Conservation (phyloP, 1,140 invertebrate species). For the Tetragnatha versicolor region DNA sequence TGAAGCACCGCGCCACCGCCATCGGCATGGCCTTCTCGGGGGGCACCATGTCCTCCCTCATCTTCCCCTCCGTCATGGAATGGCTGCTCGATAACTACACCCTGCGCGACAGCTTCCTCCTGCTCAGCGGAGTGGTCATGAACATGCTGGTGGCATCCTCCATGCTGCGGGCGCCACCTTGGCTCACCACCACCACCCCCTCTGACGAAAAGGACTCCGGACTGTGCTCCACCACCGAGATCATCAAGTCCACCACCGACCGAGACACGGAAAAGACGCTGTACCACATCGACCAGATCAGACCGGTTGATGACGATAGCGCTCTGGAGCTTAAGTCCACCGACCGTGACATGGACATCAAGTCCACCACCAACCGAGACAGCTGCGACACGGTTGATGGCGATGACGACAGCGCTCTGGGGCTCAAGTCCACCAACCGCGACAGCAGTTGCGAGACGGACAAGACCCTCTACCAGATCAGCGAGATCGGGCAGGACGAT, state of each 20-base stretch:
- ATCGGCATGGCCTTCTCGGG: slow-evolving; percentile 91
- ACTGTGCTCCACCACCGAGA: neutral
- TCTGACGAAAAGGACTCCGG: slow-evolving; percentile 28
- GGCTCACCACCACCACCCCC: slow-evolving; percentile 7
- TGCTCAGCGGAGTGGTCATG: slow-evolving; percentile 81
- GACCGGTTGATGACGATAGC: neutral
- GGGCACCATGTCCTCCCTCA: slow-evolving; percentile 82
- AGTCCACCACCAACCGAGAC: neutral
- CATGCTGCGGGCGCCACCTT: slow-evolving; percentile 71
- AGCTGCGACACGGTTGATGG: neutral
- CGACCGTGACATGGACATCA: neutral
- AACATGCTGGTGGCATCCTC: slow-evolving; percentile 82
- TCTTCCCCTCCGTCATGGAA: slow-evolving; percentile 78
- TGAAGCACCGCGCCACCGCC: slow-evolving; percentile 78
- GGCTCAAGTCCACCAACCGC: neutral
- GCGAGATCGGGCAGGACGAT: neutral
- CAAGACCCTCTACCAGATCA: neutral
- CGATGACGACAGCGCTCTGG: neutral
- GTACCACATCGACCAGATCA: too few species aligned
- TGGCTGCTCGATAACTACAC: slow-evolving; percentile 52
- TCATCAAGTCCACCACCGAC: too few species aligned
- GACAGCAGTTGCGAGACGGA: neutral
- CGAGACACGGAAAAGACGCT: neutral
- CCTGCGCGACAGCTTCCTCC: slow-evolving; percentile 65
- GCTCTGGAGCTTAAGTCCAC: neutral